Percentiles rank a stretch among this genome's conserved stretches.
These are phyloP conservation scores for Oreonectes daqikongensis DNA, from an alignment of 2,797 vertebrate genomes.

Conservation along the genomic window DNA sequence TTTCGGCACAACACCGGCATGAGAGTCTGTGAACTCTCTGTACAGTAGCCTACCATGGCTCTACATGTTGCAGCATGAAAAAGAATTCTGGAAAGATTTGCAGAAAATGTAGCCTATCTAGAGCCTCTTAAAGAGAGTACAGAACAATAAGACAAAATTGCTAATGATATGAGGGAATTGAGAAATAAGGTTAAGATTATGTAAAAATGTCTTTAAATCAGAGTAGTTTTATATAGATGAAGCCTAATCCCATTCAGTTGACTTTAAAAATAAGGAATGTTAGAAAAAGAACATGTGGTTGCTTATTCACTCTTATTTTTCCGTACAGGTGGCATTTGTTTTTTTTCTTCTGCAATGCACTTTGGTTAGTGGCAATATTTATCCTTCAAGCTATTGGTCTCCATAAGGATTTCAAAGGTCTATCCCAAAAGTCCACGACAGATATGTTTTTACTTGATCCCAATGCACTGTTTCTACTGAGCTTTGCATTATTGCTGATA, in stretches of 20 bases:
- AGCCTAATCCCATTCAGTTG: too few relatives aligned
- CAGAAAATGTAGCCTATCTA: conserved; percentile 65
- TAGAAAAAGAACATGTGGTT: too few relatives aligned
- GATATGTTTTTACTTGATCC: conserved; percentile 52
- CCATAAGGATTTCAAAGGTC: conserved; percentile 53
- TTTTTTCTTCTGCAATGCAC: conserved; percentile 61
- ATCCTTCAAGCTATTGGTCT: conserved; percentile 59
- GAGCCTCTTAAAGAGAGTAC: conserved; percentile 67
- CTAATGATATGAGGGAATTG: conserved; percentile 60
- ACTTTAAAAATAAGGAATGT: too few relatives aligned
- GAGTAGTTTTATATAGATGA: too few relatives aligned
- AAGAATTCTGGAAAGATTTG: conserved; percentile 63
- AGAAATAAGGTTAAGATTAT: conserved; percentile 69
- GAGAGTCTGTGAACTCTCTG: too few relatives aligned
- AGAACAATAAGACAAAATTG: conserved; percentile 61
- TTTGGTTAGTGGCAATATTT: conserved; percentile 64
- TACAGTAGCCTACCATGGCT: too few relatives aligned
- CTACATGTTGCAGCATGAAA: conserved; percentile 64
- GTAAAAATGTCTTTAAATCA: too few relatives aligned
- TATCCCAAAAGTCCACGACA: neutral
- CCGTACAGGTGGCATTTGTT: conserved; percentile 55
- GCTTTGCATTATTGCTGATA: conserved; percentile 54
- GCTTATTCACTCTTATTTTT: neutral
- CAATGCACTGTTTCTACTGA: conserved; percentile 60
- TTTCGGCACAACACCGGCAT: too few relatives aligned